Percentiles rank a stretch among this genome's conserved stretches.
phyloP scores from a whole-genome alignment of 2,797 vertebrate genomes.

The Tinamus major region DNA sequence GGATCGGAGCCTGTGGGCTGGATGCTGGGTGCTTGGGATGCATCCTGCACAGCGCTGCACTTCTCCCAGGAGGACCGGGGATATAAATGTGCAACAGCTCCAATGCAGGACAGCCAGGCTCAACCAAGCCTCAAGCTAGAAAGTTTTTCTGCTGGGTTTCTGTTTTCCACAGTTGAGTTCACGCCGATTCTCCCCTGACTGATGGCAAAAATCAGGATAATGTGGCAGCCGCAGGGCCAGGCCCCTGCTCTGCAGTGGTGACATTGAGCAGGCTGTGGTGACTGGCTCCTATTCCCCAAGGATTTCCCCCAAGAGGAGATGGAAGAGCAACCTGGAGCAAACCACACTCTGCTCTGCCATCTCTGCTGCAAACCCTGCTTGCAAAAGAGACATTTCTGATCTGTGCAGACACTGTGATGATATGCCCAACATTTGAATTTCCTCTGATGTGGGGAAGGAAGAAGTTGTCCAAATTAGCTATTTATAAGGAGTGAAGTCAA shows the following conservation, averaged over 20 bases:
- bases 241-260: not conserved
- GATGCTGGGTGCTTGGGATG: not conserved
- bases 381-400: not conserved
- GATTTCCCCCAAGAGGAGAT: not conserved
- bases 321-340: not conserved
- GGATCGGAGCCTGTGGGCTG: constrained; percentile 16
- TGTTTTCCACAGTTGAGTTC: not conserved
- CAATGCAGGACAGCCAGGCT: not conserved
- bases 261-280: not conserved
- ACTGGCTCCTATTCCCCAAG: not conserved
- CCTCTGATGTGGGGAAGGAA: not conserved
- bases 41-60: not conserved
- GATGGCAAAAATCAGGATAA: not conserved
- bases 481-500: constrained; percentile 66
- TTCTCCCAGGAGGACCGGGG: not conserved
- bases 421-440: constrained; percentile 22
- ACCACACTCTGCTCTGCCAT: not conserved
- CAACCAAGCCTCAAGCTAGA: not conserved
- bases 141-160: not conserved
- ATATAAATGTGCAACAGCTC: too few species aligned
- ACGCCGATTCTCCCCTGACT: not conserved
- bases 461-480: constrained; percentile 52
- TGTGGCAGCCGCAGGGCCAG: not conserved
- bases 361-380: not conserved
- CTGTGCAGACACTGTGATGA: not conserved